A percentile compares a stretch with the other conserved stretches of the same genome.
Evolutionary conservation across 1,140 invertebrate species (phyloP).

Genomic region (Batillaria attramentaria): DNA sequence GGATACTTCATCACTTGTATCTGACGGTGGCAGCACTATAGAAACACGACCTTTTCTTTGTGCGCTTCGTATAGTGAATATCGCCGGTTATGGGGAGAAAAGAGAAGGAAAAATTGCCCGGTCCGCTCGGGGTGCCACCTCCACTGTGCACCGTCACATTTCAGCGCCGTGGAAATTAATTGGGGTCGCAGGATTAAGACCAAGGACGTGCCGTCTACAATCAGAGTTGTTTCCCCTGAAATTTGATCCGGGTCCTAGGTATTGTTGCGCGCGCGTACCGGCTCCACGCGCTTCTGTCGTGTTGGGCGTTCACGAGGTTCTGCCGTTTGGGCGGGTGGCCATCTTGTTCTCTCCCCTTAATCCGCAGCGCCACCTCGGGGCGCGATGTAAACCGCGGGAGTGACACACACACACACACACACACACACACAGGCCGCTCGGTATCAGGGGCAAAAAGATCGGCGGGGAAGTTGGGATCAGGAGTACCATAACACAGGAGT

Average conservation of each 20-base stretch:
- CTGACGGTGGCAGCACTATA: neutral
- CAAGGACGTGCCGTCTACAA: slow-evolving; percentile 7
- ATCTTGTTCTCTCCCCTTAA: neutral
- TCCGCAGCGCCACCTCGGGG: neutral
- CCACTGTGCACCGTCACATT: neutral
- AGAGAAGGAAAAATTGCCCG: neutral
- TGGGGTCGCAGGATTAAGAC: slow-evolving; percentile 11
- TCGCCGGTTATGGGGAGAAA: neutral
- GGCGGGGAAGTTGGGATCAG: no score
- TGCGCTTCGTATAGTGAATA: neutral
- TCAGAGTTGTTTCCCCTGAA: neutral
- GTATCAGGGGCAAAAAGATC: no score
- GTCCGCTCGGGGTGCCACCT: no score
- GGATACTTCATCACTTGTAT: no score
- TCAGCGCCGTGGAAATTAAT: neutral
- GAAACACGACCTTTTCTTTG: neutral
- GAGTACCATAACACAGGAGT: no score
- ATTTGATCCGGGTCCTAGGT: neutral
- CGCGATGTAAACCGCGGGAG: no score
- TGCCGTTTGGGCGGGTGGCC: neutral
- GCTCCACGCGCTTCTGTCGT: neutral
- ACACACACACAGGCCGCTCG: no score
- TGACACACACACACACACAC: no score
- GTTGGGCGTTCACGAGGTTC: neutral
- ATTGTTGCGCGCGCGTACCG: neutral